Conservation (phyloP, 1,140 invertebrate genomes). For the Lepidostoma basale region DNA sequence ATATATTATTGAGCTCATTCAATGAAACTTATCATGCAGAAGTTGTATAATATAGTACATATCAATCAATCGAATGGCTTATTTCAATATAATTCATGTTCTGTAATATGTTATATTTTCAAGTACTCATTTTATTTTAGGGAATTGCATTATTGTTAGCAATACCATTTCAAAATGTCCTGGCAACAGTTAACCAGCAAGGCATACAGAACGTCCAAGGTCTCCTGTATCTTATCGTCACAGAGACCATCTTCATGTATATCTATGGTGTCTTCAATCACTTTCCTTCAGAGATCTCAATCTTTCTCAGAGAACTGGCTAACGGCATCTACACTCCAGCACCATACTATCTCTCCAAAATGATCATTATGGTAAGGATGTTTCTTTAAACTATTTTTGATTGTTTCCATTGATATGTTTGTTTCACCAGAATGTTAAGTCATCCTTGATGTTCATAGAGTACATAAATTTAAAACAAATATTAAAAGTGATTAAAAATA, state of each 20-base stretch:
- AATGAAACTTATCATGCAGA: no score
- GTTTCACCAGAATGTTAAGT: no score
- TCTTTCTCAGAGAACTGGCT: slow-evolving; percentile 71
- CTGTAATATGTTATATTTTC: no score
- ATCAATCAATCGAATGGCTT: no score
- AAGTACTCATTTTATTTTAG: slow-evolving; percentile 52
- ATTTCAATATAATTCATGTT: no score
- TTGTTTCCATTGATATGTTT: no score
- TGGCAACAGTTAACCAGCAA: slow-evolving; percentile 61
- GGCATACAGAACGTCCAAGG: slow-evolving; percentile 75
- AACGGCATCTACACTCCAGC: slow-evolving; percentile 68
- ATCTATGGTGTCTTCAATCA: slow-evolving; percentile 72
- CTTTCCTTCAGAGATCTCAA: slow-evolving; percentile 71
- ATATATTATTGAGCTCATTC: background rate
- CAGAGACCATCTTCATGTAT: slow-evolving; percentile 74
- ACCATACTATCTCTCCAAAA: slow-evolving; percentile 75
- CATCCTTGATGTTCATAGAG: no score
- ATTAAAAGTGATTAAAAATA: no score
- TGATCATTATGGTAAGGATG: slow-evolving; percentile 69
- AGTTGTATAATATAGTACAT: no score
- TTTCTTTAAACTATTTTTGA: no score
- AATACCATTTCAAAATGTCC: slow-evolving; percentile 65
- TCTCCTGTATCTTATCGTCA: slow-evolving; percentile 69
- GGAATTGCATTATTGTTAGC: slow-evolving; percentile 68
- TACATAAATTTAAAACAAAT: no score